Conservation (phyloP, 2,113 vertebrate genomes). For the Pluvialis apricaria region DNA sequence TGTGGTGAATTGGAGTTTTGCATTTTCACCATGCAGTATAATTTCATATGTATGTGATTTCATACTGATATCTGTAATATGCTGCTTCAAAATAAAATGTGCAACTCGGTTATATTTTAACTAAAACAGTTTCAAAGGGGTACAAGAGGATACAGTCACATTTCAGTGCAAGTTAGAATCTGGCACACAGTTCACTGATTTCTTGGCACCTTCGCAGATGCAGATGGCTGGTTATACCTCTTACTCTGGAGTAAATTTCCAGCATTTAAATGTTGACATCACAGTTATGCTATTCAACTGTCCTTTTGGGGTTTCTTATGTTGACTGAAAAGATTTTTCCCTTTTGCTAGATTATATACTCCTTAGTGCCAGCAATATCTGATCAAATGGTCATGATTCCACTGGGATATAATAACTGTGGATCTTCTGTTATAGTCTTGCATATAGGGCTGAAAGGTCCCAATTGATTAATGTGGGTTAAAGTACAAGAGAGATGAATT, state of each 20-base stretch:
- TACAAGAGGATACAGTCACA: accelerated
- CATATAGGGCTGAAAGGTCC: not conserved
- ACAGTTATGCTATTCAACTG: not conserved
- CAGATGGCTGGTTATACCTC: not conserved
- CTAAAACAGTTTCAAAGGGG: not conserved
- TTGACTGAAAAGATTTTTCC: not conserved
- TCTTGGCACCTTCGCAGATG: not conserved
- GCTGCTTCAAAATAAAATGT: not conserved
- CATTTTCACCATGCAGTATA: not conserved
- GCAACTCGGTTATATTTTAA: not conserved
- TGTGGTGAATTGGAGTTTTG: not conserved
- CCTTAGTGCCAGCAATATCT: not conserved
- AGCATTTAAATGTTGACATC: not conserved
- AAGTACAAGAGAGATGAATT: not conserved
- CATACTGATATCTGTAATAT: not conserved
- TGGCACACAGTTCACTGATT: not conserved
- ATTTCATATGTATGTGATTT: not conserved
- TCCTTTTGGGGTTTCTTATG: not conserved
- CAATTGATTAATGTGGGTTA: not conserved
- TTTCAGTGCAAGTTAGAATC: not conserved
- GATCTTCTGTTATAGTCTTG: not conserved
- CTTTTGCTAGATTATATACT: not conserved
- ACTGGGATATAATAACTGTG: accelerated
- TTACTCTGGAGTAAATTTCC: not conserved
- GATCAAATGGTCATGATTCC: not conserved